phyloP scores from a whole-genome alignment of 2,797 vertebrate genomes.

The Hemibagrus guttatus region DNA sequence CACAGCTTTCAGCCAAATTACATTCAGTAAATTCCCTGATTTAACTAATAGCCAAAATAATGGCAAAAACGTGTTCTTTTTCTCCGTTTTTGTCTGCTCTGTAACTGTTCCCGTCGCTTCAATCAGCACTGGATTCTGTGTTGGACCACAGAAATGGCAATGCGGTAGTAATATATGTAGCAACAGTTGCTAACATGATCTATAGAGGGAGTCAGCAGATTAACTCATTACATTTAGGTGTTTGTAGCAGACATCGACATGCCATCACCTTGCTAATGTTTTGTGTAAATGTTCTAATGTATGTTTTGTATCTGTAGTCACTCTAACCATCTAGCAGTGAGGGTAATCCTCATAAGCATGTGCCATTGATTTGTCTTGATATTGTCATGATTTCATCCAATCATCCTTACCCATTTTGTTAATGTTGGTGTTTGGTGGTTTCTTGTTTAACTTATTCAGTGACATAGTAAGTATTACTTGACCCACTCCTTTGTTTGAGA shows the following conservation, averaged over 20 bases:
- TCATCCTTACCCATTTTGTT: constrained; percentile 30
- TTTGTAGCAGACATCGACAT: neutral
- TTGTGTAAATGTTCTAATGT: neutral
- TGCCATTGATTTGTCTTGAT: constrained; percentile 17
- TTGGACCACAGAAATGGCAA: neutral
- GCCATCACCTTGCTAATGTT: constrained; percentile 5
- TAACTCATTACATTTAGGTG: neutral
- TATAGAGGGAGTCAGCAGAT: constrained; percentile 28
- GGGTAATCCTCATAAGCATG: neutral
- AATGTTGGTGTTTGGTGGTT: constrained; percentile 22
- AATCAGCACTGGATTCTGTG: constrained; percentile 13
- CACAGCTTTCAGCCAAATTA: neutral
- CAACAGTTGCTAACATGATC: constrained; percentile 18
- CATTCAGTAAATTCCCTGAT: neutral
- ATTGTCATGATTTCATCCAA: constrained; percentile 11
- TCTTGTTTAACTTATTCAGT: neutral
- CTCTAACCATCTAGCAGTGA: neutral
- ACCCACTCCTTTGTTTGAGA: constrained; percentile 17
- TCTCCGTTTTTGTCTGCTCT: constrained; percentile 1
- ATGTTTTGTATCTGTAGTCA: constrained; percentile 4
- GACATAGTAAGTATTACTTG: constrained; percentile 12
- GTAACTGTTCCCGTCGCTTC: constrained; percentile 4
- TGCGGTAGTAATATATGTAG: neutral
- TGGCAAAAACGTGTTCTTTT: neutral
- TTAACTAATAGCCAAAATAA: neutral